Evolutionary conservation across 2,113 vertebrate species (phyloP).

Genomic region (Menidia beryllina): DNA sequence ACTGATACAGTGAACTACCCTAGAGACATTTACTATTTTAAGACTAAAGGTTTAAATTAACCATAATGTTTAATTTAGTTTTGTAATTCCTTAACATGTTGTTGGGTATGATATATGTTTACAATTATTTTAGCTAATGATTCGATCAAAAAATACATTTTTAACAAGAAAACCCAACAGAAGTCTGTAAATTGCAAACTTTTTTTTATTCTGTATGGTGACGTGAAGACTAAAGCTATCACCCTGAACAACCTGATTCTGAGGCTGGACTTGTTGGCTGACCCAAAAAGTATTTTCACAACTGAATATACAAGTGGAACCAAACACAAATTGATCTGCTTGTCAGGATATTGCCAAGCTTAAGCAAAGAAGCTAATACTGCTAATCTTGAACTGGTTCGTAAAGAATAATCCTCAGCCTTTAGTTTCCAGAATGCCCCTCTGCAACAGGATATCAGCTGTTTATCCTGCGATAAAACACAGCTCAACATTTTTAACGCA

Average conservation of each 20-base stretch:
- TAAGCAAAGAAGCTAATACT: background rate
- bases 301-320: constrained; percentile 35
- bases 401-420: too few relatives aligned
- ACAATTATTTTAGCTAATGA: background rate
- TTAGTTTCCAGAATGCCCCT: too few relatives aligned
- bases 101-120: background rate
- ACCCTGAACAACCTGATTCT: constrained; percentile 3
- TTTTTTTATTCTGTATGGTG: background rate
- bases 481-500: too few relatives aligned
- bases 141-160: background rate
- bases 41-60: constrained; percentile 26
- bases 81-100: background rate
- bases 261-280: constrained; percentile 3
- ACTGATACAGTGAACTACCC: background rate
- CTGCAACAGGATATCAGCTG: too few relatives aligned
- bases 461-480: too few relatives aligned
- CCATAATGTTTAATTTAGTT: background rate
- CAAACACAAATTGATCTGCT: constrained; percentile 24
- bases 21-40: constrained; percentile 39
- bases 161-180: background rate
- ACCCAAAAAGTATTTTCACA: constrained; percentile 57
- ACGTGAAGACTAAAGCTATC: constrained; percentile 25
- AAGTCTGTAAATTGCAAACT: background rate
- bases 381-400: background rate
- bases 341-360: background rate